Base-by-base conservation (phyloP, 2,888 invertebrate species). In the Conops quadrifasciatus region DNA sequence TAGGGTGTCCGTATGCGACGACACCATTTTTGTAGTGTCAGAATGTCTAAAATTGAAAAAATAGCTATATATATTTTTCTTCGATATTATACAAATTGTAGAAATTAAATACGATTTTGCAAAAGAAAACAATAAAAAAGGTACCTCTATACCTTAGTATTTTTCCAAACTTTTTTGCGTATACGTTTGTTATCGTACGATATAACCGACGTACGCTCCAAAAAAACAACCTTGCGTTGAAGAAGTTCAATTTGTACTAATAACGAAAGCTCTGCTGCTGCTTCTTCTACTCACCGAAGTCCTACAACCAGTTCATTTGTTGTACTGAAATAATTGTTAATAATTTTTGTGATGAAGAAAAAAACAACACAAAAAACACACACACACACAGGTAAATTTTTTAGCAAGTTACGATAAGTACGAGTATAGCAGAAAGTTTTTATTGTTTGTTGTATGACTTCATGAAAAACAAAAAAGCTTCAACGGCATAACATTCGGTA, bases 1-100 rank as follows among this genome's bases (percentile, higher is more conserved):
- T 68, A 84, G 78, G 49, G 30, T 68, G 73, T 84, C 84, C 67
- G 80, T 77, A 72, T 73, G 75, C 51, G 74, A 73, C 51, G 74
- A 72, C 56, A 74, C 75, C 78, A 79, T 78, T 43, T 21, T 16
- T 45, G 30, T 28, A 26, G 2, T n/a, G 13, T 60, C 19, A 16
- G 15, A 21, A 58, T 5, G 5, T 58, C 28, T 28, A 58, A 24
- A 58, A 58, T 16, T 59, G 11, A 11, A 16, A 58, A 58, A 15
- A 26, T 21, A 28, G 1, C 13, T 24, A 59, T 24, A 28, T 26
- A 26, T 21, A 28, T 59, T 16, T 15, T 11, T 24, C 1, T 59
- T 15, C 24, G 4, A 63, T 19, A 21, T 24, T 24, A 36, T 36
- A 21, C n/a, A 63, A 45, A 21, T 47, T 15, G 15, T 45, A 19